Base-by-base conservation (phyloP, 2,888 invertebrate genomes). In the Drosophila atroscutellata region DNA sequence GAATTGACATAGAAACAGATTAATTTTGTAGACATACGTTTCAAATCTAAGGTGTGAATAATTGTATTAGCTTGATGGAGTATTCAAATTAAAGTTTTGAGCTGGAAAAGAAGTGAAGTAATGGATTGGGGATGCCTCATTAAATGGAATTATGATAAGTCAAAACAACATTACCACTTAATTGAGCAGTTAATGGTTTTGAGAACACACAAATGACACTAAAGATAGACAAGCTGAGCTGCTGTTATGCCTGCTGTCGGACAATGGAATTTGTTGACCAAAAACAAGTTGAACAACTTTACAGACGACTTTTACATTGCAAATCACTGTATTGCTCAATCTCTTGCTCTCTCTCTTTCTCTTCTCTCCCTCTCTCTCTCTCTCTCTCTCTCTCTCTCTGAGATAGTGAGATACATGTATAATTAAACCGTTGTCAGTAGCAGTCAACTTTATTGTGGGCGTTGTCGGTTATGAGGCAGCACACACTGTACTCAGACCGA, bases 401-500 rank as follows among this genome's bases (percentile, higher is more conserved):
- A 11, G 50, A 57, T 55, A 63, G 32, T 28, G 50, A 59, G 61
- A 51, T 47, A 62, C 59, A 67, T 72, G 69, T 75, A 75, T 75
- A 83, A 83, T 80, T 84, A 80, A 78, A 74, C 67, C 61, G 65
- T 77, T 70, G 59, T 52, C 68, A 52, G 63, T 8, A 60, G 52
- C 75, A 50, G 63, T 26, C 69, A 74, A 62, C 77, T 77, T 71
- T 77, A 74, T 78, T 78, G 77, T 74, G 59, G 52, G 59, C 57
- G 58, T 42, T 63, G 39, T 42, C 47, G 71, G 66, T 72, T 74
- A 67, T 72, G 74, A 57, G 66, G 45, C 51, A 54, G 24, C 24
- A 18, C 5, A 36, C 26, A 45, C n/a, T 13, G 37, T 36, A n/a
- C 15, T 39, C 42, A 58, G 59, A 37, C 20, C 37, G 28, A n/a